A percentile compares a stretch with the other conserved stretches of the same genome.
These are phyloP conservation scores for Hydraecia micacea DNA, from an alignment of 2,888 invertebrate species.

Conservation along the genomic window DNA sequence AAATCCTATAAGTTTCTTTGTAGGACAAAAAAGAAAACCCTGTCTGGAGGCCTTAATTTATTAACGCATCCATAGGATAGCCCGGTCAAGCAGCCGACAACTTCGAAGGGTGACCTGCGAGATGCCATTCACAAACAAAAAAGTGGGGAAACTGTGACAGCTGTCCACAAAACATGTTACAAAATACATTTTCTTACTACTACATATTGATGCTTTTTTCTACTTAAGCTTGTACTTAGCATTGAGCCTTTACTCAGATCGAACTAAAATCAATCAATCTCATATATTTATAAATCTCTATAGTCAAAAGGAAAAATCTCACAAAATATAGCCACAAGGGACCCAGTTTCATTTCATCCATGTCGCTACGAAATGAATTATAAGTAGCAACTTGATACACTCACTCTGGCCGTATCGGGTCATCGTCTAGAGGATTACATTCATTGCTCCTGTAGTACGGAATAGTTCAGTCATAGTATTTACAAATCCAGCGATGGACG, in stretches of 20 bases:
- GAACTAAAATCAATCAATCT: constrained; percentile 41
- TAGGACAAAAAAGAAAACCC: background rate
- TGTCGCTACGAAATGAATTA: constrained; percentile 71
- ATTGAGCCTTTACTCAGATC: background rate
- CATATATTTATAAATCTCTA: constrained; percentile 26
- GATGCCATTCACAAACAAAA: background rate
- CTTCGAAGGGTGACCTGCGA: background rate
- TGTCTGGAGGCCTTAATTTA: background rate
- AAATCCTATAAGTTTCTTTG: background rate
- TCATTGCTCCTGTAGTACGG: constrained; percentile 31
- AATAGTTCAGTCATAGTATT: constrained; percentile 6
- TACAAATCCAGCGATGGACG: constrained; percentile 41
- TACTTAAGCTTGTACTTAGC: background rate
- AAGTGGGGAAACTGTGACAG: background rate
- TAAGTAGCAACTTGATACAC: constrained; percentile 64
- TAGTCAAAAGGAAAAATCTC: constrained; percentile 58
- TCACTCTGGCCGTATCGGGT: constrained; percentile 14
- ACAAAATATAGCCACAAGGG: constrained; percentile 60
- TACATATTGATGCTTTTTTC: too few species aligned
- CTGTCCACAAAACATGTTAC: background rate
- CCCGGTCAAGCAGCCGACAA: background rate
- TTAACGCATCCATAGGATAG: background rate
- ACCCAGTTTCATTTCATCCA: constrained; percentile 66
- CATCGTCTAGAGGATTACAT: constrained; percentile 29
- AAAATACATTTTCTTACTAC: background rate